A percentile compares a stretch with the other conserved stretches of the same genome.
Evolutionary conservation across 2,797 vertebrate species (phyloP).

Genomic region (Pseudochromis fuscus): DNA sequence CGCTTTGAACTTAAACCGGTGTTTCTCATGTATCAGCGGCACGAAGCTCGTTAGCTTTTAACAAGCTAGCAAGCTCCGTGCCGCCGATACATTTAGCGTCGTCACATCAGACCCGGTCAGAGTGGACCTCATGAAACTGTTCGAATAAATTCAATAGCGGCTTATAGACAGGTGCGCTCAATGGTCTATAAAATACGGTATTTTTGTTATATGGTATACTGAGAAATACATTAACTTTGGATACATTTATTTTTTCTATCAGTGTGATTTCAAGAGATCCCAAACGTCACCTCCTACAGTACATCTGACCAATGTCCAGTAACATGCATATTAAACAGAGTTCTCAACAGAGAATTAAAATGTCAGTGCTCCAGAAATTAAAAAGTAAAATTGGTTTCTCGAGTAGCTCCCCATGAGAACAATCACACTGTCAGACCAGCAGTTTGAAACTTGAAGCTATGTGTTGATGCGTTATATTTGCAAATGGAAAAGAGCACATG

Average conservation of each 20-base stretch:
- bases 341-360: background rate
- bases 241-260: background rate
- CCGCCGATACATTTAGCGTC: too few relatives aligned
- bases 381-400: conserved; percentile 2
- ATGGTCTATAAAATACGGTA: too few relatives aligned
- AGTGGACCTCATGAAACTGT: too few relatives aligned
- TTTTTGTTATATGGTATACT: too few relatives aligned
- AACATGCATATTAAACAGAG: background rate
- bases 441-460: conserved; percentile 8
- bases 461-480: background rate
- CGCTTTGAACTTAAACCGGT: too few relatives aligned
- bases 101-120: too few relatives aligned
- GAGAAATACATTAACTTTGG: background rate
- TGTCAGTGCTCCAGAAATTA: background rate
- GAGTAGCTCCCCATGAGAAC: background rate
- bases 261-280: background rate
- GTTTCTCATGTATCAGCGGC: too few relatives aligned
- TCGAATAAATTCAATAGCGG: too few relatives aligned
- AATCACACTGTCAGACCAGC: conserved; percentile 5
- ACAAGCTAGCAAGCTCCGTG: too few relatives aligned
- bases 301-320: background rate
- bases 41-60: too few relatives aligned
- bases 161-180: too few relatives aligned
- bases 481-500: conserved; percentile 15
- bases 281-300: background rate